Conservation (phyloP, 2,113 vertebrate species). For the Abramis brama region DNA sequence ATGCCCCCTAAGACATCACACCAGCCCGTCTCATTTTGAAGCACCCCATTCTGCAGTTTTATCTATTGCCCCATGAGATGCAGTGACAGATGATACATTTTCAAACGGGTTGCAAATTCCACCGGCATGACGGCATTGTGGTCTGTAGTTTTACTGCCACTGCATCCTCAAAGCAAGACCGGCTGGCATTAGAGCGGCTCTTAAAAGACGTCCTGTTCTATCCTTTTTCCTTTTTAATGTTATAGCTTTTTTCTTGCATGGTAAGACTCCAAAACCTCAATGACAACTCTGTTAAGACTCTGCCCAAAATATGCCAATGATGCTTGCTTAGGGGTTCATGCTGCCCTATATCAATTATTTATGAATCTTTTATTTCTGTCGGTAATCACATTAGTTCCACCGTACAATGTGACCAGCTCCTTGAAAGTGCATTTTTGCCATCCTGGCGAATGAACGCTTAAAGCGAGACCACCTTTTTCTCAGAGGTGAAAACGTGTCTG, state of each 20-base stretch:
- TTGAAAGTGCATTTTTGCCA: slow-evolving; percentile 38
- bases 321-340: background rate
- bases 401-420: slow-evolving; percentile 48
- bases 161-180: slow-evolving; percentile 22
- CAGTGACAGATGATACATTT: slow-evolving; percentile 74
- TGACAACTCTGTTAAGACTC: background rate
- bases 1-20: slow-evolving; percentile 61
- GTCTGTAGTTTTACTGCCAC: slow-evolving; percentile 34
- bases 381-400: slow-evolving; percentile 55
- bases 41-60: slow-evolving; percentile 70
- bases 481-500: slow-evolving; percentile 58
- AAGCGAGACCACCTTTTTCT: background rate
- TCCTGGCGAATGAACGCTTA: background rate
- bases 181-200: background rate
- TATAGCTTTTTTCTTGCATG: background rate
- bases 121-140: slow-evolving; percentile 57
- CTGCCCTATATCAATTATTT: slow-evolving; percentile 34
- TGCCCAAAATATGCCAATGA: background rate
- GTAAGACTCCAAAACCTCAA: background rate
- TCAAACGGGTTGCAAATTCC: slow-evolving; percentile 69
- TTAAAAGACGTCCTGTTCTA: background rate
- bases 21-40: slow-evolving; percentile 61
- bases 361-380: slow-evolving; percentile 26
- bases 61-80: slow-evolving; percentile 78
- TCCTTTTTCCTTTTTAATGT: background rate